Evolutionary conservation across 2,888 invertebrate genomes (phyloP).

Genomic region (Mycogona germanica): DNA sequence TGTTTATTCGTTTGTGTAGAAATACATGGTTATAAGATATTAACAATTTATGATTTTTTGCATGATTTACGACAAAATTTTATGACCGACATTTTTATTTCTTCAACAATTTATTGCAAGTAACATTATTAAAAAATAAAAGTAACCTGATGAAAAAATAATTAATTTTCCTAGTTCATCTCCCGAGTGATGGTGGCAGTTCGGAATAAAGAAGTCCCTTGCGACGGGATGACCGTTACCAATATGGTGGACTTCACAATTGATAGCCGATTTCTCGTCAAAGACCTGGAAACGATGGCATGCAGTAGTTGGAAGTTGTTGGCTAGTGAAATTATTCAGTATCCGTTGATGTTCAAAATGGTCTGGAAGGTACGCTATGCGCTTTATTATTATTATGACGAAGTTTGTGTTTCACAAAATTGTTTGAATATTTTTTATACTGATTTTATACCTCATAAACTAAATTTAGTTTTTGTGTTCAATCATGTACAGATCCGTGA

Average conservation of each 20-base stretch:
- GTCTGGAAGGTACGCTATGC: conserved; percentile 11
- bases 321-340: conserved; percentile 14
- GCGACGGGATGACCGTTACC: conserved; percentile 6
- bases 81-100: too few species aligned
- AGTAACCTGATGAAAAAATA: too few species aligned
- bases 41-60: too few species aligned
- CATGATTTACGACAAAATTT: too few species aligned
- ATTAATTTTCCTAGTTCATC: conserved; percentile 2
- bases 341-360: conserved; percentile 14
- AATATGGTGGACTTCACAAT: conserved; percentile 5
- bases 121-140: too few species aligned
- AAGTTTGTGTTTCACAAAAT: background rate
- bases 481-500: conserved; percentile 14
- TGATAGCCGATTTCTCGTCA: background rate
- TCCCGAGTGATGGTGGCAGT: conserved; percentile 4
- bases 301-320: conserved; percentile 7
- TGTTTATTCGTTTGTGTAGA: background rate
- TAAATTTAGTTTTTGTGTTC: background rate
- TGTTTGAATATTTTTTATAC: background rate
- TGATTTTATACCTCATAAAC: too few species aligned
- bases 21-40: too few species aligned
- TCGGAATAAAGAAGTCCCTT: background rate
- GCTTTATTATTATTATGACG: too few species aligned
- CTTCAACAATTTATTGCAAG: too few species aligned
- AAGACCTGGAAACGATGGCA: conserved; percentile 8